phyloP scores from a whole-genome alignment of 53 echinoderm and acorn worm species.

The Glandiceps talaboti region DNA sequence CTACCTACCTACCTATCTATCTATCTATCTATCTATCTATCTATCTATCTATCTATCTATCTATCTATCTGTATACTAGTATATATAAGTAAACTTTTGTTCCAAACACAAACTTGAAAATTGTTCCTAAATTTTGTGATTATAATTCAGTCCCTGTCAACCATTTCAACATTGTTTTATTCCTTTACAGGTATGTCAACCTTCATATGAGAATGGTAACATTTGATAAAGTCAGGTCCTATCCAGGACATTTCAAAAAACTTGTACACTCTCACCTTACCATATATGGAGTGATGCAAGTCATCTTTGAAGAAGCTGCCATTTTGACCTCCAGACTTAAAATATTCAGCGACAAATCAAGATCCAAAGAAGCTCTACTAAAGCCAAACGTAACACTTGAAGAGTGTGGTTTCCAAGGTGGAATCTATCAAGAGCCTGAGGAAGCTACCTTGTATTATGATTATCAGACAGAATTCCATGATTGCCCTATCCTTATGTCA shows the following conservation, averaged over 20 bases:
- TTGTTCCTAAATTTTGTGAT: not conserved
- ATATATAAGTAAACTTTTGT: too few species aligned
- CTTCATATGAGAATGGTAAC: slow-evolving; percentile 64
- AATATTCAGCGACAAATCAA: slow-evolving; percentile 63
- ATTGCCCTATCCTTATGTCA: slow-evolving; percentile 65
- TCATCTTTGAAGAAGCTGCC: slow-evolving; percentile 56
- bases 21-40: too few species aligned
- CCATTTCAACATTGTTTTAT: not conserved
- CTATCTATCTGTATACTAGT: too few species aligned
- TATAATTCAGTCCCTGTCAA: not conserved
- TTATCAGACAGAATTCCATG: slow-evolving; percentile 82
- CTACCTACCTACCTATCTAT: too few species aligned
- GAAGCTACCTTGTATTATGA: slow-evolving; percentile 73
- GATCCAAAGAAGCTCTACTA: slow-evolving; percentile 41
- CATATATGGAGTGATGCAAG: slow-evolving; percentile 44
- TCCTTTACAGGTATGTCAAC: slow-evolving; percentile 46
- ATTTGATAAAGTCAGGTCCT: slow-evolving; percentile 65
- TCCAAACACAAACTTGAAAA: too few species aligned
- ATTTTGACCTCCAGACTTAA: slow-evolving; percentile 65
- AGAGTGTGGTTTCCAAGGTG: slow-evolving; percentile 60
- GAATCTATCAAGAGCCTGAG: slow-evolving; percentile 51
- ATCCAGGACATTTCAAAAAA: slow-evolving; percentile 77
- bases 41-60: too few species aligned
- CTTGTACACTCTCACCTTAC: slow-evolving; percentile 71
- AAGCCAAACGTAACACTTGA: slow-evolving; percentile 57